Percentiles rank a stretch among this genome's conserved stretches.
phyloP scores from a whole-genome alignment of 2,113 vertebrate genomes.

The Aythya baeri region DNA sequence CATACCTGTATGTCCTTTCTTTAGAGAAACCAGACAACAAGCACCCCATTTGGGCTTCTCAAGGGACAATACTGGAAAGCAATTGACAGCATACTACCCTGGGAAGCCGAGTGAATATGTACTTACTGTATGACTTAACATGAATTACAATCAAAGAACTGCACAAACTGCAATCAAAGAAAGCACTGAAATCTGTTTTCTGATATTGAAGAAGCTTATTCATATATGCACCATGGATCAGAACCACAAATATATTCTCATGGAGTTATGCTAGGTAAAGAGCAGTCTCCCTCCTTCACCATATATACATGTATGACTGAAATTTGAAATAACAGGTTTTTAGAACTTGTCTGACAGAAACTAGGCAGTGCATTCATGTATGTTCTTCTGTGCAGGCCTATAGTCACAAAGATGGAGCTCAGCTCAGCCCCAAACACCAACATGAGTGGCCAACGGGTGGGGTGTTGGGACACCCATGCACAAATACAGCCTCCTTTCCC shows the following conservation, averaged over 20 bases:
- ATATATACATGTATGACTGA: background rate
- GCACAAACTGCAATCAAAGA: background rate
- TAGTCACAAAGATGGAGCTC: background rate
- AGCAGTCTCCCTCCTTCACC: background rate
- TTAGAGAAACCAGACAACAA: background rate
- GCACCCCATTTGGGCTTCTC: background rate
- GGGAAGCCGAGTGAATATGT: background rate
- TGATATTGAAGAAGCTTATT: background rate
- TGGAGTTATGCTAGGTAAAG: background rate
- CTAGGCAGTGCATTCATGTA: background rate
- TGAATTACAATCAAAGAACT: too few species aligned
- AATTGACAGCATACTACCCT: background rate
- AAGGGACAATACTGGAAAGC: background rate
- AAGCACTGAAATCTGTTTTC: background rate
- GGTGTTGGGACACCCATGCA: rapidly evolving
- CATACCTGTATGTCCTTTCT: background rate
- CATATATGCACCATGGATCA: background rate
- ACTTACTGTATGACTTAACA: background rate
- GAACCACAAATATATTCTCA: background rate
- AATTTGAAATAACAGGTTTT: background rate
- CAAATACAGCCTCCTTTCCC: background rate
- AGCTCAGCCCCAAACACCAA: background rate
- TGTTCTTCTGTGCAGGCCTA: background rate
- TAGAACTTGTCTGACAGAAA: background rate
- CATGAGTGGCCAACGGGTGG: background rate